phyloP scores from a whole-genome alignment of 1,140 invertebrate genomes.

The Brachystomella parvula region DNA sequence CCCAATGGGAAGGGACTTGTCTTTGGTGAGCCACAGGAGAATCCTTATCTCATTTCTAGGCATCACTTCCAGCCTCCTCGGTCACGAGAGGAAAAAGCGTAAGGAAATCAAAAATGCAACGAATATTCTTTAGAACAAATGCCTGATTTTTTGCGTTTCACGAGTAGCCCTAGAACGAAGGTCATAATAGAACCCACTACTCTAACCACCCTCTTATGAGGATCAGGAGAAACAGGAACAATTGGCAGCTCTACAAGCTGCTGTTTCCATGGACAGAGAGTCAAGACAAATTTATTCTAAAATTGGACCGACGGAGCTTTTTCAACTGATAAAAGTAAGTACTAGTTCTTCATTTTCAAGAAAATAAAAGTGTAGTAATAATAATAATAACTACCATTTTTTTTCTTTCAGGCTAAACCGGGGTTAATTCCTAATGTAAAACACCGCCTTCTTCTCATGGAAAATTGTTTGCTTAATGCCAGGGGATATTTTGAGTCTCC shows the following conservation, averaged over 20 bases:
- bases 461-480: neutral
- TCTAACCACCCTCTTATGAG: neutral
- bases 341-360: too few species aligned
- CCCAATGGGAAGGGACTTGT: neutral
- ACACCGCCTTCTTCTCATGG: neutral
- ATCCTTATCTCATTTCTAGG: neutral
- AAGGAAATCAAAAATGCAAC: neutral
- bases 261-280: neutral
- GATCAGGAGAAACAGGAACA: neutral
- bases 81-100: neutral
- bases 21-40: neutral
- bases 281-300: neutral
- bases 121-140: neutral
- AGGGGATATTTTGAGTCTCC: neutral
- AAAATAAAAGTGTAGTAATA: too few species aligned
- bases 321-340: neutral
- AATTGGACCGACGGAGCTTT: neutral
- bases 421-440: neutral
- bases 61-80: neutral
- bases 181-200: neutral
- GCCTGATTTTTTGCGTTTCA: neutral
- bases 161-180: neutral
- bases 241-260: neutral
- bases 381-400: too few species aligned
- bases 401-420: neutral